phyloP scores from a whole-genome alignment of 2,888 invertebrate species.

The Hedya salicella region DNA sequence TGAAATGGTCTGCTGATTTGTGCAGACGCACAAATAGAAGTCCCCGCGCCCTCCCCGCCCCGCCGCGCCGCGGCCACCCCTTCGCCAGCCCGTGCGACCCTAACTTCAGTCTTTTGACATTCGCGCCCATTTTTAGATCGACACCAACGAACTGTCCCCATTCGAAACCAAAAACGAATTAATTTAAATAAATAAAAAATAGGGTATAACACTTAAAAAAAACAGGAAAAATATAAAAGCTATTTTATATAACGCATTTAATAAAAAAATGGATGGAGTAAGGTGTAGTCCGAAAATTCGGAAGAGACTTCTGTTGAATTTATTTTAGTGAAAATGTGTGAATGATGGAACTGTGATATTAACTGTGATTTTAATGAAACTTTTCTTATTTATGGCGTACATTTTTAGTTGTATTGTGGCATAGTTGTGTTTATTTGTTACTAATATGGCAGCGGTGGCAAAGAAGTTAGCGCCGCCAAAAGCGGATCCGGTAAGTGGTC shows the following conservation, averaged over 20 bases:
- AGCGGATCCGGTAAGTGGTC: constrained; percentile 71
- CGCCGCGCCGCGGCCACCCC: constrained; percentile 42
- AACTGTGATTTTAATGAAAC: constrained; percentile 53
- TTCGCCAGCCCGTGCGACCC: constrained; percentile 59
- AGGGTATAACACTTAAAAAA: constrained; percentile 60
- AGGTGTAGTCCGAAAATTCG: constrained; percentile 38
- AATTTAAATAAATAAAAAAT: constrained; percentile 49
- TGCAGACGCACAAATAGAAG: constrained; percentile 80
- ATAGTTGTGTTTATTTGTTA: constrained; percentile 66
- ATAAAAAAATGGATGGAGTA: constrained; percentile 47
- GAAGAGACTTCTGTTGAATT: constrained; percentile 36
- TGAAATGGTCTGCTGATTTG: constrained; percentile 83
- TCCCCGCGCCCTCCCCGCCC: constrained; percentile 60
- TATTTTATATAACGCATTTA: constrained; percentile 68
- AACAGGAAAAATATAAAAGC: constrained; percentile 46
- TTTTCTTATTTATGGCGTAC: constrained; percentile 47
- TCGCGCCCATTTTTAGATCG: constrained; percentile 83
- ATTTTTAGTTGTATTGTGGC: constrained; percentile 69
- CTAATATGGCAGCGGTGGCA: constrained; percentile 75
- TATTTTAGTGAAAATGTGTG: constrained; percentile 49
- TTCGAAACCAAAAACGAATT: constrained; percentile 60
- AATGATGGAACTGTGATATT: constrained; percentile 61
- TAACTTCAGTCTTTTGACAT: constrained; percentile 82
- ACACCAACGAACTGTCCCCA: constrained; percentile 71
- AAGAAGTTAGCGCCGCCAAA: constrained; percentile 64